Evolutionary conservation across 2,797 vertebrate species (phyloP).

Genomic region (Cossypha caffra): DNA sequence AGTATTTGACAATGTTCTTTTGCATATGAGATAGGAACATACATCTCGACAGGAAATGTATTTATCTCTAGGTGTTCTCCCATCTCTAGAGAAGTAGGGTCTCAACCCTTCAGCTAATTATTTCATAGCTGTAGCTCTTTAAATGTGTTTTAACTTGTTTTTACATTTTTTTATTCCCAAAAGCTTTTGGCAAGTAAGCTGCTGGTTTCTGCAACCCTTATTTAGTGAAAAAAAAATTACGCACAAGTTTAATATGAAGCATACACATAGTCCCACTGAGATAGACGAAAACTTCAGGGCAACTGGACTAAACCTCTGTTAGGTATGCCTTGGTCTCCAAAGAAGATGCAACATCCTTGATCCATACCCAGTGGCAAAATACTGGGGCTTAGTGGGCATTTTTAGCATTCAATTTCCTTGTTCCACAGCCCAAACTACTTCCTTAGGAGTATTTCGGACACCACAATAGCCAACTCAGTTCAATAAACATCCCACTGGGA

Average conservation of each 20-base stretch:
- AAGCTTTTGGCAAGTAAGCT: neutral
- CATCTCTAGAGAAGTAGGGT: neutral
- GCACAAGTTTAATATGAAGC: neutral
- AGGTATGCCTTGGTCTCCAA: neutral
- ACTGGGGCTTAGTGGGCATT: neutral
- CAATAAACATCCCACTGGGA: neutral
- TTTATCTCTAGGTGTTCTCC: neutral
- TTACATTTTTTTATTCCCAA: neutral
- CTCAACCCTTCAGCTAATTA: neutral
- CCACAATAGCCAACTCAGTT: neutral
- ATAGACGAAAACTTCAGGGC: neutral
- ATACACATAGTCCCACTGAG: rapidly evolving
- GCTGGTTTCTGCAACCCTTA: neutral
- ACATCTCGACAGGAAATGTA: neutral
- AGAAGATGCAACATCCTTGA: neutral
- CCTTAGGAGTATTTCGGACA: neutral
- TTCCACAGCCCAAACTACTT: neutral
- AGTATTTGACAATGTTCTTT: neutral
- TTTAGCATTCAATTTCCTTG: neutral
- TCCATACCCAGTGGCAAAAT: no score
- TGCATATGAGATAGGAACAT: neutral
- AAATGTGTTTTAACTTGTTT: neutral
- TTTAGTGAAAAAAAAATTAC: neutral
- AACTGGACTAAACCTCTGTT: neutral
- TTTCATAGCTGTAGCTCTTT: neutral